Evolutionary conservation across 2,888 invertebrate species (phyloP).

Genomic region (Drosophila cracens): DNA sequence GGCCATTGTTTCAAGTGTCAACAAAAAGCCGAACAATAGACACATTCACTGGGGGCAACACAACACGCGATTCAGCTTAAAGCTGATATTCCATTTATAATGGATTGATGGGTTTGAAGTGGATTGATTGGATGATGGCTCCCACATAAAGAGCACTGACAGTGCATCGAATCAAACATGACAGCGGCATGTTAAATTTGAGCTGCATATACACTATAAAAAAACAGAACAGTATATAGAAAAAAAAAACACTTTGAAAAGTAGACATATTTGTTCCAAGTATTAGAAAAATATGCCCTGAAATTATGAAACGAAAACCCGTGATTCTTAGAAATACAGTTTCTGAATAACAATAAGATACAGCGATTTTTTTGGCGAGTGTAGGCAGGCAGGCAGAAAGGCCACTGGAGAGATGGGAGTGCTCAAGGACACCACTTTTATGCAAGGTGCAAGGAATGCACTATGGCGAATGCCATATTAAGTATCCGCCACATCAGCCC

Average conservation of each 20-base stretch:
- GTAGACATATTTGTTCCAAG: background rate
- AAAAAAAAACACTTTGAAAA: conserved; percentile 25
- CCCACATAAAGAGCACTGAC: conserved; percentile 24
- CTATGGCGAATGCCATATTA: conserved; percentile 13
- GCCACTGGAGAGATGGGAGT: background rate
- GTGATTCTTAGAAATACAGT: background rate
- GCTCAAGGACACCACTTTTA: background rate
- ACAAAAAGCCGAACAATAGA: conserved; percentile 13
- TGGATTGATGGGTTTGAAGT: conserved; percentile 21
- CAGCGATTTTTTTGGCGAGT: background rate
- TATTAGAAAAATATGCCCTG: no score
- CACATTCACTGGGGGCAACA: conserved; percentile 37
- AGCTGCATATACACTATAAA: conserved; percentile 31
- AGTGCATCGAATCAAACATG: conserved; percentile 2
- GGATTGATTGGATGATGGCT: conserved; percentile 23
- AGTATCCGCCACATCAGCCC: conserved; percentile 45
- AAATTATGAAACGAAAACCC: background rate
- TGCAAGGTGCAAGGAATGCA: conserved; percentile 11
- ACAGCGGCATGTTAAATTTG: conserved; percentile 16
- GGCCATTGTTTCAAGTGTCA: conserved; percentile 32
- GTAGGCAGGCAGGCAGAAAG: background rate
- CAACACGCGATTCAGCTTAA: background rate
- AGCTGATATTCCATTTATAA: conserved; percentile 25
- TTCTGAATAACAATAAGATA: background rate
- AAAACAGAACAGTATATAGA: background rate